A percentile compares a stretch with the other conserved stretches of the same genome.
Conservation (phyloP, 2,113 vertebrate genomes). For the Rhinoptilus africanus region DNA sequence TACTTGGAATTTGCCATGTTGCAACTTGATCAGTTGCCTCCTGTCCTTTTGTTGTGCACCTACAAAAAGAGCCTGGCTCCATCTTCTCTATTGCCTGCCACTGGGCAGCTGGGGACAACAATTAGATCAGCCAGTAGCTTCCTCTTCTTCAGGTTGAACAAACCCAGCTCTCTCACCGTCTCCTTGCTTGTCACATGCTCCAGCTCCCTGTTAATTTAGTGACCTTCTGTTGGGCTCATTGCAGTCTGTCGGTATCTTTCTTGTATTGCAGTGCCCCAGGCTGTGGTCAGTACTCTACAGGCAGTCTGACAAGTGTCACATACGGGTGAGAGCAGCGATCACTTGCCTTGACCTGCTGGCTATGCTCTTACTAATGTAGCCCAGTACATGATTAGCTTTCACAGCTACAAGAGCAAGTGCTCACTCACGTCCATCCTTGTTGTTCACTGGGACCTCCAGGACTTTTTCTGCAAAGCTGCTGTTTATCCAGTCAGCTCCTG, state of each 20-base stretch:
- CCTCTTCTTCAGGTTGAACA: neutral
- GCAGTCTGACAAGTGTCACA: neutral
- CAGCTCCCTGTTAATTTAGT: neutral
- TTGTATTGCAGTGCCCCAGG: neutral
- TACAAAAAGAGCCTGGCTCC: neutral
- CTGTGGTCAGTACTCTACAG: neutral
- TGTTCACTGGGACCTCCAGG: neutral
- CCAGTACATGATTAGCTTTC: neutral
- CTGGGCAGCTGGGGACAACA: neutral
- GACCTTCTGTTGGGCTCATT: neutral
- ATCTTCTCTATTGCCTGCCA: neutral
- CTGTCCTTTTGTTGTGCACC: neutral
- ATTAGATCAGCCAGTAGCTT: neutral
- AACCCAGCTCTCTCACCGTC: neutral
- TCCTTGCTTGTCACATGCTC: neutral
- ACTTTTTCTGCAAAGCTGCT: neutral
- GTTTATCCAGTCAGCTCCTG: neutral
- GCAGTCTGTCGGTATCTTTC: neutral
- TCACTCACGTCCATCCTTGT: neutral
- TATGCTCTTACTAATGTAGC: neutral
- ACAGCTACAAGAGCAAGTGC: neutral
- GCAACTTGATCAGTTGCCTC: neutral
- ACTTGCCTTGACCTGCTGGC: neutral
- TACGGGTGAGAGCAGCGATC: neutral
- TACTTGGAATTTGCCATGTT: neutral